phyloP scores from a whole-genome alignment of 2,888 invertebrate genomes.

The Dendrolimus pini region DNA sequence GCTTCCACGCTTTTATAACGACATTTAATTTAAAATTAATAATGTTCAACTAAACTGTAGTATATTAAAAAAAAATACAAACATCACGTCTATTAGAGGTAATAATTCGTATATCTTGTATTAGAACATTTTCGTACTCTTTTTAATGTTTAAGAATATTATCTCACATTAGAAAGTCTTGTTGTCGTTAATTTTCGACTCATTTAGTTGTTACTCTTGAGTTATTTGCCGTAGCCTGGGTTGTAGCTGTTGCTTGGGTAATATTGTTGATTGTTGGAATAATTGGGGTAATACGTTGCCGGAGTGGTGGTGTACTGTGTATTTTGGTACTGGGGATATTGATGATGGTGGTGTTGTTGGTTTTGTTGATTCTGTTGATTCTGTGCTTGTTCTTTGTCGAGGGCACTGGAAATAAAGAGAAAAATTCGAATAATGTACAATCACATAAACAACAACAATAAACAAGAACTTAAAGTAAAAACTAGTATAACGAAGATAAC shows the following conservation, averaged over 20 bases:
- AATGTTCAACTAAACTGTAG: too few species aligned
- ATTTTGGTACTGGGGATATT: not conserved
- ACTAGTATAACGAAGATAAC: too few species aligned
- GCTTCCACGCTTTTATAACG: too few species aligned
- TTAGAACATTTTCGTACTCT: too few species aligned
- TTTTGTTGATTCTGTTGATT: not conserved
- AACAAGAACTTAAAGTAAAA: too few species aligned
- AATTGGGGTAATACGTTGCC: not conserved
- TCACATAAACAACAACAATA: too few species aligned
- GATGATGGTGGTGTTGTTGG: not conserved
- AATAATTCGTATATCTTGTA: too few species aligned
- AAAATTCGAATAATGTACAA: not conserved
- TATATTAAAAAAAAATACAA: too few species aligned
- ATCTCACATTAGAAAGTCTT: not conserved
- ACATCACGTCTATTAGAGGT: too few species aligned
- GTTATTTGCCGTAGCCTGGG: not conserved
- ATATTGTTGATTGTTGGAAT: not conserved
- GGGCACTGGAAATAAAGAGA: slow-evolving; percentile 14
- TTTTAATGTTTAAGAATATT: not conserved
- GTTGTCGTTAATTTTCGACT: not conserved
- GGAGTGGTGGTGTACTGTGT: not conserved
- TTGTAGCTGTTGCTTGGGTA: not conserved
- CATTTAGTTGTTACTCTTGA: not conserved
- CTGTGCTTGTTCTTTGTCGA: slow-evolving; percentile 13
- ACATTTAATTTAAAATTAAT: too few species aligned